Evolutionary conservation across 2,113 vertebrate genomes (phyloP).

Genomic region (Saimiri boliviensis): DNA sequence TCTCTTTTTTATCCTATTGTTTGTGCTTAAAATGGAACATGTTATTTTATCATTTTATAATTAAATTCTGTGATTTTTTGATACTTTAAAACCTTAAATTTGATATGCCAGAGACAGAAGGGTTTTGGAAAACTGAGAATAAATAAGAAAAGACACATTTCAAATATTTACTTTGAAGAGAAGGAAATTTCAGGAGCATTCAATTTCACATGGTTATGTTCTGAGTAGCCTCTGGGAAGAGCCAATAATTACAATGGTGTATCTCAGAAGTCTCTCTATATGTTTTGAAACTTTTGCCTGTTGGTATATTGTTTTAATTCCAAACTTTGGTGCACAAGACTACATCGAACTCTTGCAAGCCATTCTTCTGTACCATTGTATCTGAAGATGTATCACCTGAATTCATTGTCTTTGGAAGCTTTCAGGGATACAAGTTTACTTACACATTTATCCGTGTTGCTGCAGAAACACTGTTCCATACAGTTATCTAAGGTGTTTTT

Average conservation of each 20-base stretch:
- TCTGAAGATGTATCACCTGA: not conserved
- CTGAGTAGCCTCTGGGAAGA: not conserved
- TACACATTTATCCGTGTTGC: not conserved
- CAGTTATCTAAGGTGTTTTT: not conserved
- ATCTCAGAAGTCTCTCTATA: not conserved
- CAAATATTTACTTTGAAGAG: not conserved
- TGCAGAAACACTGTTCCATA: not conserved
- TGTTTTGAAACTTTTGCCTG: not conserved
- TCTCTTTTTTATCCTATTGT: not conserved
- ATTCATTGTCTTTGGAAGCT: not conserved
- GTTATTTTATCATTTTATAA: not conserved
- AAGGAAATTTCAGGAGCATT: not conserved
- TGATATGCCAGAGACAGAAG: not conserved
- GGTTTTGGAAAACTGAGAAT: not conserved
- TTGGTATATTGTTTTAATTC: not conserved
- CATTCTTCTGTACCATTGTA: not conserved
- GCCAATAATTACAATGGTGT: not conserved
- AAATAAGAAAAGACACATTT: not conserved
- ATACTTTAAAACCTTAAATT: not conserved
- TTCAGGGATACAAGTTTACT: not conserved
- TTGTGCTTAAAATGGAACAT: slow-evolving; percentile 21
- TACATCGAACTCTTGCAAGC: not conserved
- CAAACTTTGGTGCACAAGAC: not conserved
- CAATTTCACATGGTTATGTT: not conserved
- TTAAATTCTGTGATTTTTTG: not conserved